phyloP scores from a whole-genome alignment of 2,888 invertebrate species.

The Caenorhabditis panamensis region DNA sequence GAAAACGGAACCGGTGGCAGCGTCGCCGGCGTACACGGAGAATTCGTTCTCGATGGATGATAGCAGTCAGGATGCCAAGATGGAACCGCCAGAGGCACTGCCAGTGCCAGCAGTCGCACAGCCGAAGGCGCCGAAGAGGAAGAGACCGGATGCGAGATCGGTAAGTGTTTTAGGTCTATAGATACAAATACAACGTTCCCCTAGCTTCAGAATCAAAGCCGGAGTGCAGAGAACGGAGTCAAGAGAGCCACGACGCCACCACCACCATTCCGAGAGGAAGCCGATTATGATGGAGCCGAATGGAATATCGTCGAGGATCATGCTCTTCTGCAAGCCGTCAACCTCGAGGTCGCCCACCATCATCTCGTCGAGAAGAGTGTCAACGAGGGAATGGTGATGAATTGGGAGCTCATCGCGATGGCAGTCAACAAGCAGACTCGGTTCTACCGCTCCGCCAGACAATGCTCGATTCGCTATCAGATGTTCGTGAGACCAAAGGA shows the following conservation, averaged over 20 bases:
- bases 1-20: conserved; percentile 64
- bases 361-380: conserved; percentile 26
- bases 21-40: conserved; percentile 57
- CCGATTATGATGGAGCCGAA: conserved; percentile 85
- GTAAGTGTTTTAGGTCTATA: neutral
- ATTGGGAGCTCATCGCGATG: conserved; percentile 96
- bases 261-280: conserved; percentile 53
- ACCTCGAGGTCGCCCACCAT: conserved; percentile 23
- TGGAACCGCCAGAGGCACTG: conserved; percentile 3
- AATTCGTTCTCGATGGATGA: conserved; percentile 59
- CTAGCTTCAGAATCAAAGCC: conserved; percentile 4
- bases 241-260: conserved; percentile 61
- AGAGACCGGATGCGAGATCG: conserved; percentile 8
- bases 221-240: conserved; percentile 19
- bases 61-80: conserved; percentile 48
- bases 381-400: conserved; percentile 90
- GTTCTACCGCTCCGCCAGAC: conserved; percentile 86
- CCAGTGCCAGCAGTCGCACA: neutral
- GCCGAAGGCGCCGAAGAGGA: conserved; percentile 12
- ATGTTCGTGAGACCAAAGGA: conserved; percentile 91
- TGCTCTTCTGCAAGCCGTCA: conserved; percentile 85
- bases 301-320: conserved; percentile 95
- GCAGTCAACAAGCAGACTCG: conserved; percentile 90
- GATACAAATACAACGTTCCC: no score
- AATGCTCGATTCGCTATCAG: conserved; percentile 93